Base-by-base conservation (phyloP, 2,113 vertebrate species). In the Etheostoma spectabile region DNA sequence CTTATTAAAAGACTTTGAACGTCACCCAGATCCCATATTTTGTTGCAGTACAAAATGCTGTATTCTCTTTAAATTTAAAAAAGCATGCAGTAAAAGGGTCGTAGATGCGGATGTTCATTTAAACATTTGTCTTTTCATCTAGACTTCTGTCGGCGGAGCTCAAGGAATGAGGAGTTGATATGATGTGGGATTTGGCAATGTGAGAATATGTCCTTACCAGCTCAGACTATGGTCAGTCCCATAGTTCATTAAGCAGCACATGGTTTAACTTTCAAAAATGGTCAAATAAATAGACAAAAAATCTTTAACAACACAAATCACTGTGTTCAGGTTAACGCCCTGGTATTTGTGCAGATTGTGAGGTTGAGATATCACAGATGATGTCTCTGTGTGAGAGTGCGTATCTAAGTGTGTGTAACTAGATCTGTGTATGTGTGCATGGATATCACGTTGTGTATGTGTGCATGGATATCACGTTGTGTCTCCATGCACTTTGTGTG, bases 41-140 rank as follows among this genome's bases (percentile, higher is more conserved):
- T 84, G 78, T 67, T 80, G 71, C 57, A 19, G 77, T 81, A 89
- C 18, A 87, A 89, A 90, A 89, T 67, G 63, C 51, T 85, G 74
- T 79, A 56, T 78, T 83, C 59, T 49, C 18, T 48, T n/a, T n/a
- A 42, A 51, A 2, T 59, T 59, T 72, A 60, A 79, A 79, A 90
- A 91, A 88, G 89, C 92, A 93, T 92, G 91, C 93, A 89, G 68
- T 69, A 82, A 55, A 86, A 71, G 74, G 63, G 61, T 55, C 2
- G 10, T 38, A 71, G 48, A 24, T 33, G 60, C 49, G 35, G 35
- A 60, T 30, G 49, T 42, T 80, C 38, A 52, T 49, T 60, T 19
- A 59, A 55, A 75, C 45, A 21, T 5, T n/a, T 24, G 63, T 69
- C 53, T 66, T 77, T 24, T 74, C 21, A 65, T 76, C 61, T 56